A percentile compares a stretch with the other conserved stretches of the same genome.
Conservation (phyloP, 2,888 invertebrate genomes). For the Dolichomitus sp. region DNA sequence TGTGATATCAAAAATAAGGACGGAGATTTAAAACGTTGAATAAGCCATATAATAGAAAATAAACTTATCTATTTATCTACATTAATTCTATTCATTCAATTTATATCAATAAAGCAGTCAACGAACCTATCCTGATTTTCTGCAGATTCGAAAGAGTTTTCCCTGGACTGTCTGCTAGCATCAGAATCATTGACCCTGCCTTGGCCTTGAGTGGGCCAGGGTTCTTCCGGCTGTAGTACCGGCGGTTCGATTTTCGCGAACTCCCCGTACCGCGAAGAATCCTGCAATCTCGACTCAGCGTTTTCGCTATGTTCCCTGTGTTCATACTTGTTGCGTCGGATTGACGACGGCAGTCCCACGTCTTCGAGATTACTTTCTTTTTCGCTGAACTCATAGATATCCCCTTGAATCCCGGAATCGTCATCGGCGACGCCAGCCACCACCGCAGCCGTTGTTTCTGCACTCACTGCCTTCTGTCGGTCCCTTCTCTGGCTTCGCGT, state of each 20-base stretch:
- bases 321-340: conserved; percentile 81
- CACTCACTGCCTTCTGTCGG: conserved; percentile 62
- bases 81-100: not conserved
- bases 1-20: not conserved
- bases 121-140: conserved; percentile 77
- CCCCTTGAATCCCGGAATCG: conserved; percentile 85
- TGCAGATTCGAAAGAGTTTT: conserved; percentile 70
- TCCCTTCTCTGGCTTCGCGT: conserved; percentile 82
- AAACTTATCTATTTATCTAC: not conserved
- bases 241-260: conserved; percentile 77
- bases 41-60: too few relatives aligned
- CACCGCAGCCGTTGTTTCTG: conserved; percentile 40
- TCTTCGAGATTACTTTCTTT: conserved; percentile 84
- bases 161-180: conserved; percentile 69
- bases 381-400: conserved; percentile 88
- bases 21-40: not conserved
- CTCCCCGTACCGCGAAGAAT: conserved; percentile 73
- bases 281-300: conserved; percentile 73
- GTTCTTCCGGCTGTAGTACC: conserved; percentile 77
- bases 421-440: conserved; percentile 82
- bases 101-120: not conserved
- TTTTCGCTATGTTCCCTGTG: conserved; percentile 73
- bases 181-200: conserved; percentile 60
- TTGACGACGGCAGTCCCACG: conserved; percentile 77
- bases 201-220: conserved; percentile 74